Conservation (phyloP, 2,113 vertebrate species). For the Lonchura striata region DNA sequence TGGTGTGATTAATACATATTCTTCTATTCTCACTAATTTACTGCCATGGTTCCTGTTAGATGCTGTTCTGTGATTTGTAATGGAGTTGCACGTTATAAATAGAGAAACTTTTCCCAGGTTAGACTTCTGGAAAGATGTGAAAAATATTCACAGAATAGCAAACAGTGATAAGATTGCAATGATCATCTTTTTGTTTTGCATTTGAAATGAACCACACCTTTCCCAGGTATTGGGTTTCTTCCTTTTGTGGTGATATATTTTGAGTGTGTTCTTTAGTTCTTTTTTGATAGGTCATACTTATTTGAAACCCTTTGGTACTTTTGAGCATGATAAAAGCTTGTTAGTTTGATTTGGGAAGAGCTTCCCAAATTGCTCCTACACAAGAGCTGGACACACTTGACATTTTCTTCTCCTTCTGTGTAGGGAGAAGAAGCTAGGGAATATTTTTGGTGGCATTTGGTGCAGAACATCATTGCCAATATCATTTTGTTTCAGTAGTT, state of each 20-base stretch:
- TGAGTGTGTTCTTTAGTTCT: not conserved
- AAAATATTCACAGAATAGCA: not conserved
- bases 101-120: not conserved
- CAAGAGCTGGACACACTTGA: not conserved
- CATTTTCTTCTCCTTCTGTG: not conserved
- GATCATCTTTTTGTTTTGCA: not conserved
- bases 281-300: not conserved
- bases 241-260: not conserved
- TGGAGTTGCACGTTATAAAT: not conserved
- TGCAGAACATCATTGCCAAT: not conserved
- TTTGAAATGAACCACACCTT: conserved; percentile 21
- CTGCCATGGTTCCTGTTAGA: not conserved
- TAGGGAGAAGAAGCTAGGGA: not conserved
- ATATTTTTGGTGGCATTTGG: not conserved
- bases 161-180: not conserved
- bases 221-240: not conserved
- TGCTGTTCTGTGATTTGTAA: not conserved
- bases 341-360: not conserved
- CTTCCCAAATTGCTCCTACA: not conserved
- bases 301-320: not conserved
- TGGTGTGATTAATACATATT: not conserved
- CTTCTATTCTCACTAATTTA: not conserved
- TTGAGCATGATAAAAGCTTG: not conserved
- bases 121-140: not conserved
- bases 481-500: not conserved